Base-by-base conservation (phyloP, 2,113 vertebrate species). In the Elgaria multicarinata region DNA sequence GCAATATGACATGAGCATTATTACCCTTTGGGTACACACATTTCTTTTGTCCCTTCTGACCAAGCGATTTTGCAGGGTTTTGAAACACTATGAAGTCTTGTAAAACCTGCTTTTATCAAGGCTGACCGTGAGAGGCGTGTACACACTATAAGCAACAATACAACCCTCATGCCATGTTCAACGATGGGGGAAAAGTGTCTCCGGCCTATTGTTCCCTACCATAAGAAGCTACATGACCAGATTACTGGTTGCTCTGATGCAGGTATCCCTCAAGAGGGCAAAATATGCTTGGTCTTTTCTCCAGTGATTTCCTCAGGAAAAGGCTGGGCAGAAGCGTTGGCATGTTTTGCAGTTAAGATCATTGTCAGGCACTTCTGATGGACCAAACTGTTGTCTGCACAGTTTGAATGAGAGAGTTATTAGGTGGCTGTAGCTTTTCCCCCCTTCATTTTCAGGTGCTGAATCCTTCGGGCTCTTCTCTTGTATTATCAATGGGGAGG, bases 391-490 rank as follows among this genome's bases (percentile, higher is more conserved):
- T 62, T 85, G 67, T 28, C 3, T 77, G 80, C 42, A 1, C 36
- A 69, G 26, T 31, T 7, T 36, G 87, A 69, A 31, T 50, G 24
- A 72, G 64, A 88, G 71, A 86, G 83, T 66, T 42, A 62, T 77
- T 90, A 0, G 82, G 58, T 53, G 1, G 1, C 87, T 92, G 84
- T 92, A 62, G 3, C 1, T 0, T 89, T 89, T 84, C 87, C 22
- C 90, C 71, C 16, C 72, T 92, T 92, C 44, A 93, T 87, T 94
- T 13, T 0, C 93, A 99, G 99, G 98, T 96, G 98, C 99, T 0
- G 99, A 99, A 93, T 99, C 99, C n/a, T 99, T 99, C 0, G 99
- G 99, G 50, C 95, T 99, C 85, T 99, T 98, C 94, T 98, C 99
- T 69, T 99, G 99, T 28, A 42, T 98, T 93, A 98, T 99, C 95